Conservation (phyloP, 2,797 vertebrate species). For the Oreonectes daqikongensis region DNA sequence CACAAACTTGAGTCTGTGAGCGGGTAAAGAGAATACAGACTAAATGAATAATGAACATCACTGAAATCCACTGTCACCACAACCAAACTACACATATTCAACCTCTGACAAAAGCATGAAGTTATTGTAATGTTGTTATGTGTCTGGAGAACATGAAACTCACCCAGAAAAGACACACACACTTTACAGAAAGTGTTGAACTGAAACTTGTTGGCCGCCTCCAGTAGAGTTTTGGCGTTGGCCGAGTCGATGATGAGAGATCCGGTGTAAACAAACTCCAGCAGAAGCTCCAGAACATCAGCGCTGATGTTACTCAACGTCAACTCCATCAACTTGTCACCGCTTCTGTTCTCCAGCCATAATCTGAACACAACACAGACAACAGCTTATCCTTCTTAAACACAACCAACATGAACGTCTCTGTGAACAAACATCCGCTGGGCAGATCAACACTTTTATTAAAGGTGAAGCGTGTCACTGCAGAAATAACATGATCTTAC, state of each 20-base stretch:
- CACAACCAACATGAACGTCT: no score
- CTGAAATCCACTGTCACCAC: no score
- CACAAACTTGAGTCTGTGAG: constrained; percentile 12
- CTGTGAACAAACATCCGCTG: no score
- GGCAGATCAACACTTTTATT: background rate
- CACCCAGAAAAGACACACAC: constrained; percentile 98
- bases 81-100: no score
- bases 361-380: constrained; percentile 87
- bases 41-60: background rate
- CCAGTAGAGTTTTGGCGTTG: constrained; percentile 96
- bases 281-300: constrained; percentile 90
- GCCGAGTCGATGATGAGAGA: constrained; percentile 94
- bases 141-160: constrained; percentile 53
- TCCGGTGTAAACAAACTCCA: constrained; percentile 97
- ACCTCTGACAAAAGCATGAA: no score
- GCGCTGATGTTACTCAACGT: constrained; percentile 92
- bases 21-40: background rate
- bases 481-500: no score
- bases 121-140: no score
- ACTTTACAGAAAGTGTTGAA: constrained; percentile 99
- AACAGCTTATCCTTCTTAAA: background rate
- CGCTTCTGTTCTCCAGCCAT: constrained; percentile 82
- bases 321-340: constrained; percentile 93
- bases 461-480: constrained; percentile 8
- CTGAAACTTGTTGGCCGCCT: constrained; percentile 98